Evolutionary conservation across 1,140 invertebrate species (phyloP), one percentile per base, ranked within the genome.

Genomic region (Nasonia vitripennis): DNA sequence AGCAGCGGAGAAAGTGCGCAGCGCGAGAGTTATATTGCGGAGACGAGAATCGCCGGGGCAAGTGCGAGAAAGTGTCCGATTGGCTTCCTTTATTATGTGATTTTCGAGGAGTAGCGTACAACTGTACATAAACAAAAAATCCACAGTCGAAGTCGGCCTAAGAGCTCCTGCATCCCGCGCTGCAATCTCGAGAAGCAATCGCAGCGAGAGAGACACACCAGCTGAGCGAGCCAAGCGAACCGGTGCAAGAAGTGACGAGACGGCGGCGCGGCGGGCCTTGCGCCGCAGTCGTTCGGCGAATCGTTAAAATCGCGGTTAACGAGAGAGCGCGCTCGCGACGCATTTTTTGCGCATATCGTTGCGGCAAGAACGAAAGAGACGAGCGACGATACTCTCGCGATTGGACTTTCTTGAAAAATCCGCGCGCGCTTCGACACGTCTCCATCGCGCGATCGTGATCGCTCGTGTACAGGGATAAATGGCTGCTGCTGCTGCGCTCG

Each of bases 291-390:
- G 55, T 84, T 84, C 83, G 77, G 9, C 45, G 83, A 84, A 85
- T 85, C 70, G 70, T 85, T 80, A 85, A 84, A 85, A 80, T 80
- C 78, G 75, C 23, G 51, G 68, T 73, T 80, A 85, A 85, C 70
- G 78, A 85, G 70, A 20, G 41, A 45, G 45, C 27, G 41, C 11
- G 48, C 41, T 51, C 55, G 12, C 27, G 12, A 20, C 10, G 23
- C n/a, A 67, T 62, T 78, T 78, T 67, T 78, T 78, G 77, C 51
- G 51, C 77, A 78, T 78, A 78, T 78, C 37, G 23, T 31, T 71
- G 31, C 7, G 7, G 70, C 23, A 67, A 37, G 51, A 78, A 78
- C 62, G 20, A 51, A 27, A 77, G 74, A 77, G 74, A 45, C 41
- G 34, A 31, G 27, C 77, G 51, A 31, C 14, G 27, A 27, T 27